Percentiles rank a stretch among this genome's conserved stretches.
These are phyloP conservation scores for Salmo trutta DNA, from an alignment of 2,797 vertebrate species.

Conservation along the genomic window DNA sequence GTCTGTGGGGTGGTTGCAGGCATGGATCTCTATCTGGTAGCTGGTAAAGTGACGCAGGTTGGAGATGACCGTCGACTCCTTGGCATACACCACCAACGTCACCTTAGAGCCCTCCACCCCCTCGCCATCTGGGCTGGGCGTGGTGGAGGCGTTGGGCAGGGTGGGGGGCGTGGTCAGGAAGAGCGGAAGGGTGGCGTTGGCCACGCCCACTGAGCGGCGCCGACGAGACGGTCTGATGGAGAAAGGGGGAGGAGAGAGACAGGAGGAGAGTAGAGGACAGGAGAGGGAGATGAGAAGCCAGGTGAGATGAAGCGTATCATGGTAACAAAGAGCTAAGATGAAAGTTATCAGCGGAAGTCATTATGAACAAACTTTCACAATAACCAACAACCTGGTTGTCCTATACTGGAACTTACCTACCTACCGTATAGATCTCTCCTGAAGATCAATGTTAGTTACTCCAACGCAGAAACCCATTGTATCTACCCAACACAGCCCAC, in stretches of 20 bases:
- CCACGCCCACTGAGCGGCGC: slow-evolving; percentile 82
- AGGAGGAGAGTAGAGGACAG: too few relatives aligned
- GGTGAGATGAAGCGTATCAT: neutral
- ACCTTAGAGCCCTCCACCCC: slow-evolving; percentile 63
- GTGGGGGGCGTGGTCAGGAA: slow-evolving; percentile 61
- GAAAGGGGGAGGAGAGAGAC: neutral
- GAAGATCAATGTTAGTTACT: neutral
- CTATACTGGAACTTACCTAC: neutral
- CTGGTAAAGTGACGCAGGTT: slow-evolving; percentile 93
- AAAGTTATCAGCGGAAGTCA: neutral
- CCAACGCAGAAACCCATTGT: neutral
- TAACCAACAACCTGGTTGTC: neutral
- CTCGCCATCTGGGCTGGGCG: slow-evolving; percentile 50
- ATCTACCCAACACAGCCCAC: neutral
- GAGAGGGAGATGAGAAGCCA: slow-evolving; percentile 7
- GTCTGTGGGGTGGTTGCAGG: slow-evolving; percentile 85
- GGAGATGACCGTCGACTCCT: slow-evolving; percentile 90
- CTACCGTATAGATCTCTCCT: neutral
- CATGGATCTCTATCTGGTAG: slow-evolving; percentile 95
- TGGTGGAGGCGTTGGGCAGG: slow-evolving; percentile 66
- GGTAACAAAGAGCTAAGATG: neutral
- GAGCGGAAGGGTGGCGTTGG: slow-evolving; percentile 74
- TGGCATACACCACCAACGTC: slow-evolving; percentile 78
- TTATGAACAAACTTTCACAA: neutral
- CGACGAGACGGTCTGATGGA: slow-evolving; percentile 80